Evolutionary conservation across 2,113 vertebrate genomes (phyloP), one percentile per base, ranked within the genome.

Genomic region (Carlito syrichta): DNA sequence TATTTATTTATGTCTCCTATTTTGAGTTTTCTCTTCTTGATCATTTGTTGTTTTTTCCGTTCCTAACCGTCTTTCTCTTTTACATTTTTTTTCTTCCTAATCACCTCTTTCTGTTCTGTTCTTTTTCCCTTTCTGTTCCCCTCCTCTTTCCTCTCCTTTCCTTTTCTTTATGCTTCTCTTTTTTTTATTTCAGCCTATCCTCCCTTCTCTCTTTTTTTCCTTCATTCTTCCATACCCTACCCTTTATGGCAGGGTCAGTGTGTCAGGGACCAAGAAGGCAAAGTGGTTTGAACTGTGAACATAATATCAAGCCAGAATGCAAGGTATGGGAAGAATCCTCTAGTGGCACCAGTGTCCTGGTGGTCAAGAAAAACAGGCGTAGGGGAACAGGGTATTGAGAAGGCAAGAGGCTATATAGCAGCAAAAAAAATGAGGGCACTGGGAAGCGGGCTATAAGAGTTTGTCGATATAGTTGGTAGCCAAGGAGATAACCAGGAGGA

Each of bases 371-470:
- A 86, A 11, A 13, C 0, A 0, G 14, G 8, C 32, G 66, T 48
- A 16, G 45, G 5, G 1, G 19, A 27, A n/a, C 9, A 1, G 1
- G 2, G 1, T 35, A 7, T 5, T 23, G 35, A 71, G 60, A 35
- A 54, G 19, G 40, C 35, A 78, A 30, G 4, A 40, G 12, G 16
- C 8, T 50, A 38, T 17, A 17, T 8, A 58, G 27, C 5, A 40
- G 25, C 1, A 25, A 63, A 56, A n/a, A 25, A 89, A 54, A 30
- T 30, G 19, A n/a, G 8, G 78, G 12, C 63, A 62, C 1, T 19
- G 19, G 22, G 16, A 35, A 0, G 35, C 17, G 23, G 20, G n/a
- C 25, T 30, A 38, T 11, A 27, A 60, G 13, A 16, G 60, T 68
- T 35, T 45, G 0, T 14, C 6, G 30, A 23, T 10, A 2, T 62